Conservation (phyloP, 2,797 vertebrate species). For the Distichodus sexfasciatus region DNA sequence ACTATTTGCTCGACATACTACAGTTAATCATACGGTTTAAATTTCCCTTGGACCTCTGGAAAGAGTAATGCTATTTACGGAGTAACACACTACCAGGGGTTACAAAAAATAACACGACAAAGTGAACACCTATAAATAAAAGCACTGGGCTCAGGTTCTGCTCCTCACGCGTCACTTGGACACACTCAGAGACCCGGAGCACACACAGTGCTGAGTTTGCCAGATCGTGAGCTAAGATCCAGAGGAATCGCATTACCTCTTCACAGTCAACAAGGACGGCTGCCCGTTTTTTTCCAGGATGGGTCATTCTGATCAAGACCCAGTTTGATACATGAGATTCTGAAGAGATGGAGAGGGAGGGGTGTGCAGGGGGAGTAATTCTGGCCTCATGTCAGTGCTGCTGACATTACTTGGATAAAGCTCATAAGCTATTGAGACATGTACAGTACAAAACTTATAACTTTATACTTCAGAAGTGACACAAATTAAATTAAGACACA, state of each 20-base stretch:
- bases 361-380: background rate
- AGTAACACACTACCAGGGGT: background rate
- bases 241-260: background rate
- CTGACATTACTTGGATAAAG: too few species aligned
- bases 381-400: background rate
- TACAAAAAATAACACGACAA: too few species aligned
- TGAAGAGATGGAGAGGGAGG: background rate
- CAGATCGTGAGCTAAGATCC: background rate
- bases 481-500: too few species aligned
- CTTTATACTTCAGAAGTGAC: too few species aligned
- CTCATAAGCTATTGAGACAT: too few species aligned
- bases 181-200: background rate
- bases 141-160: background rate
- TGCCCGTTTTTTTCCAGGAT: background rate
- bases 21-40: too few species aligned
- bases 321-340: background rate
- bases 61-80: too few species aligned
- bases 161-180: background rate
- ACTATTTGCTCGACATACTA: too few species aligned
- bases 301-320: too few species aligned
- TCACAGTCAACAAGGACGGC: background rate
- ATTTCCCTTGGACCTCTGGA: too few species aligned
- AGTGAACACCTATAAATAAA: slow-evolving; percentile 4
- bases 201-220: background rate
- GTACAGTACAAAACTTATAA: too few species aligned